A percentile compares a stretch with the other conserved stretches of the same genome.
These are phyloP conservation scores for Polydrusus pterygomalis DNA, from an alignment of 2,888 invertebrate species.

Conservation along the genomic window DNA sequence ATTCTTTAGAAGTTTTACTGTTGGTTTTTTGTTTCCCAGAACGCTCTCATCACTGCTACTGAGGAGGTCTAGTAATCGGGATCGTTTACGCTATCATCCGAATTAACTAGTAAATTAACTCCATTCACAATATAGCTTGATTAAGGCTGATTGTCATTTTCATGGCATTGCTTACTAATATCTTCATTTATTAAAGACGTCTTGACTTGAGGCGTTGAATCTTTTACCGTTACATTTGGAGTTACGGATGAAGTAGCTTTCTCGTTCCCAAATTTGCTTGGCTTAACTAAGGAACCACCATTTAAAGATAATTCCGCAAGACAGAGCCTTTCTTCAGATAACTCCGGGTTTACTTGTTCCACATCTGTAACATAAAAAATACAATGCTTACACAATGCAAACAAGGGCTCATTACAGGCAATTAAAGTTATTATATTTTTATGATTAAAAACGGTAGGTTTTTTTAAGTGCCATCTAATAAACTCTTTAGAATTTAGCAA, in stretches of 20 bases:
- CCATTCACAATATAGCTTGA: background rate
- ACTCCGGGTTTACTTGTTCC: background rate
- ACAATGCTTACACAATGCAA: background rate
- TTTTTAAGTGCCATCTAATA: conserved; percentile 1
- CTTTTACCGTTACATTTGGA: background rate
- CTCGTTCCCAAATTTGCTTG: background rate
- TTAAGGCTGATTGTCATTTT: background rate
- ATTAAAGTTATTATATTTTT: background rate
- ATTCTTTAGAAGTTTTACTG: background rate
- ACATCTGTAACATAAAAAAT: background rate
- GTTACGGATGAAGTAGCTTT: conserved; percentile 1
- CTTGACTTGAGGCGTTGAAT: background rate
- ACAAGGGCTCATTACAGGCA: background rate
- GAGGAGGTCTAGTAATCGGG: background rate
- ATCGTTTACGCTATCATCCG: background rate
- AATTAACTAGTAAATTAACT: background rate
- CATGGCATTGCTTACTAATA: background rate
- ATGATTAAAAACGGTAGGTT: background rate
- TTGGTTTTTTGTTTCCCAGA: background rate
- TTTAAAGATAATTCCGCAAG: background rate
- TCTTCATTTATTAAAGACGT: background rate
- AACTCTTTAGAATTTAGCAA: conserved; percentile 1
- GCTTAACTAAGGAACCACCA: background rate
- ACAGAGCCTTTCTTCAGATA: conserved; percentile 1
- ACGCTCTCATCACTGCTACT: conserved; percentile 1